Evolutionary conservation across 2,888 invertebrate genomes (phyloP), one percentile per base, ranked within the genome.

Genomic region (Papilio gigon): DNA sequence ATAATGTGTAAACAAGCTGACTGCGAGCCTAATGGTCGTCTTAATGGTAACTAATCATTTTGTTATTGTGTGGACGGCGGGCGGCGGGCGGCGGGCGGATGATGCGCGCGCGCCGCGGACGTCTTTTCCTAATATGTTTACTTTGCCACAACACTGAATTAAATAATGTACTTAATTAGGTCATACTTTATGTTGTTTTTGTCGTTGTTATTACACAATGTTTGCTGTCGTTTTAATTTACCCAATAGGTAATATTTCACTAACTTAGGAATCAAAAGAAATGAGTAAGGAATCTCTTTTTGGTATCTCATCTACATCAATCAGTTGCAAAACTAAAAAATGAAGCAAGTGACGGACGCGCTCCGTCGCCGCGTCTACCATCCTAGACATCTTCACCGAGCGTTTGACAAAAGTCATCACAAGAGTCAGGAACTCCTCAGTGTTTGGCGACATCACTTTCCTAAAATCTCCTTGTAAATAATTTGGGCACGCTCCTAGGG

Each of bases 41-140:
- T 37, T 66, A 50, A 66, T 37, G 20, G 17, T 20, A 30, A 30
- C 67, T 61, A 61, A 62, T 62, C 33, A 47, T 42, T 62, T 67
- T 53, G 62, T 67, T 67, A 22, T 62, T 67, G 42, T 12, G 1
- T 56, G n/a, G n/a, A n/a, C n/a, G n/a, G n/a, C n/a, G n/a, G n/a
- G n/a, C n/a, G n/a, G n/a, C n/a, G n/a, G n/a, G n/a, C n/a, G n/a
- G n/a, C n/a, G n/a, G n/a, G n/a, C n/a, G n/a, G n/a, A n/a, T n/a
- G n/a, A n/a, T n/a, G n/a, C n/a, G n/a, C n/a, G n/a, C n/a, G n/a
- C 11, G 20, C 6, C 6, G 17, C 11, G 25, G 22, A 6, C 12
- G 2, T 67, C 61, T 22, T 62, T 44, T 42, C 12, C 33, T 67
- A 67, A 67, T 62, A 42, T 67, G 67, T 67, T 67, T 67, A 61